A percentile compares a stretch with the other conserved stretches of the same genome.
Conservation (phyloP, 2,888 invertebrate genomes). For the Nomada flava region DNA sequence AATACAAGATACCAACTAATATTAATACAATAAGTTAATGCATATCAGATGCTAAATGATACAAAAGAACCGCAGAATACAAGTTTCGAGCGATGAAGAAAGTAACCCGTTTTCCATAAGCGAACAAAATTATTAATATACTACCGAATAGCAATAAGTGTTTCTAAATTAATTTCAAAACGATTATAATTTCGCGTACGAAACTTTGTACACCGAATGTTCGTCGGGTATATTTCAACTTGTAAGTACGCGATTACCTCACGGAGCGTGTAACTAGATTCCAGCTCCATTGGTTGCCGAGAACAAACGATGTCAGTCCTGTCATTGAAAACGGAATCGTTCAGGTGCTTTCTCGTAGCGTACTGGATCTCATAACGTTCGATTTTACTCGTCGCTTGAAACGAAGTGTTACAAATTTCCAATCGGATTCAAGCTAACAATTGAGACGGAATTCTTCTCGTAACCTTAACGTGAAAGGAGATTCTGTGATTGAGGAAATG, state of each 20-base stretch:
- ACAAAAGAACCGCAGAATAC: too few relatives aligned
- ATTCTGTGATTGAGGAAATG: too few relatives aligned
- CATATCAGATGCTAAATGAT: too few relatives aligned
- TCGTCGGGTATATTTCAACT: constrained; percentile 8
- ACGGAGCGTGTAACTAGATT: constrained; percentile 49
- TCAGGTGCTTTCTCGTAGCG: constrained; percentile 2
- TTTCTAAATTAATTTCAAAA: not conserved
- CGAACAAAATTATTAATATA: too few relatives aligned
- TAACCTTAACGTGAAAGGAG: not conserved
- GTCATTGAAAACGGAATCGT: constrained; percentile 42
- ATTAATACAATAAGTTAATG: too few relatives aligned
- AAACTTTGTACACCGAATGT: not conserved
- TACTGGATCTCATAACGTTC: constrained; percentile 22
- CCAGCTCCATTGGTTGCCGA: constrained; percentile 27
- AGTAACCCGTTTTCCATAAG: too few relatives aligned
- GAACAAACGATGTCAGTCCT: constrained; percentile 47
- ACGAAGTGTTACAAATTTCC: constrained; percentile 26
- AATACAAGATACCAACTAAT: too few relatives aligned
- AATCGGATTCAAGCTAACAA: not conserved
- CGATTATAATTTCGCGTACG: not conserved
- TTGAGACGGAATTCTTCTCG: not conserved
- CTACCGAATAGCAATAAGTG: too few relatives aligned
- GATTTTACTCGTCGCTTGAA: constrained; percentile 18
- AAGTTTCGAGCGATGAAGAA: too few relatives aligned
- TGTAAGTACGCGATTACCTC: constrained; percentile 28